A percentile compares a stretch with the other conserved stretches of the same genome.
Conservation (phyloP, 2,113 vertebrate genomes). For the Reinhardtius hippoglossoides region DNA sequence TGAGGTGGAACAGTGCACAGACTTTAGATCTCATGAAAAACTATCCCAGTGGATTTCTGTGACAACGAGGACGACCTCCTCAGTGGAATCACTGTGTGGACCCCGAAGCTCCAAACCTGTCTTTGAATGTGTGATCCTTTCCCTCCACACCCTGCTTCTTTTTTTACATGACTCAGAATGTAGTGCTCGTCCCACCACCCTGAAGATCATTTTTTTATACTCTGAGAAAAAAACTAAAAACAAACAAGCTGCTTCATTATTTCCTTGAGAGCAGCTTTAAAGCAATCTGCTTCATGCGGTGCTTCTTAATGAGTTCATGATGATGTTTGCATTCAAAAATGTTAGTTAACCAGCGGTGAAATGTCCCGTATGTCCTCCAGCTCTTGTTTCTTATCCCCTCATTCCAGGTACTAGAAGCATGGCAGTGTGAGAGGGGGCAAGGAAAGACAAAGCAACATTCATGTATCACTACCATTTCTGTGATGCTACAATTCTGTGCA, state of each 20-base stretch:
- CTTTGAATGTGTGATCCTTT: not conserved
- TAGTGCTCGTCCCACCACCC: not conserved
- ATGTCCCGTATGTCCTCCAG: not conserved
- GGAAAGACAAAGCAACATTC: no score
- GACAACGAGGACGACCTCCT: not conserved
- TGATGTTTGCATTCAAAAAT: not conserved
- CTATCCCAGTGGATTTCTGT: not conserved
- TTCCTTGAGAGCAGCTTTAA: not conserved
- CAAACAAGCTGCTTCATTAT: slow-evolving; percentile 7
- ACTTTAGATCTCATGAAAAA: not conserved
- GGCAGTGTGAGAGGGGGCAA: not conserved
- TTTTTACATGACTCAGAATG: slow-evolving; percentile 1
- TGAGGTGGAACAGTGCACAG: not conserved
- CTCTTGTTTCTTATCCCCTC: not conserved
- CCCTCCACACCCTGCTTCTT: not conserved
- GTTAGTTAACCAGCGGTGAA: not conserved
- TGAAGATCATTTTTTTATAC: not conserved
- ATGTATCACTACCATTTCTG: not conserved
- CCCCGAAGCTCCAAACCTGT: slow-evolving; percentile 34
- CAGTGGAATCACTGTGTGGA: not conserved
- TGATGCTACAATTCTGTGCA: not conserved
- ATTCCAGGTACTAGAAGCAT: not conserved
- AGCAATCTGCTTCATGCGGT: not conserved
- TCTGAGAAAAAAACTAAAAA: not conserved
- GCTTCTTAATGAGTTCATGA: not conserved